Base-by-base conservation (phyloP, 1,140 invertebrate species). In the Macrobrachium nipponense region DNA sequence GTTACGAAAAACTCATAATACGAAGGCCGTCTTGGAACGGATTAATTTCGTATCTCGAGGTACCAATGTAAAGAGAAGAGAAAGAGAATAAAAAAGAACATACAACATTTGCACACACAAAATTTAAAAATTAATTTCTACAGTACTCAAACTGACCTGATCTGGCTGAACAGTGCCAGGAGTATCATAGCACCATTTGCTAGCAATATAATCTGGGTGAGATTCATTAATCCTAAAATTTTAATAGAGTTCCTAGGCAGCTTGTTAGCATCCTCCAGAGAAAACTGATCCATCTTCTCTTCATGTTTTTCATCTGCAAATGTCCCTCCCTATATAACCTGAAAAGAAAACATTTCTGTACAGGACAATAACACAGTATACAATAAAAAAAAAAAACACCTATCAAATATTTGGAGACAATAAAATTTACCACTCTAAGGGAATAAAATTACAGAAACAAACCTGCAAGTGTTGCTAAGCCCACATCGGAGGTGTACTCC, bases 151-250 rank as follows among this genome's bases (percentile, higher is more conserved):
- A 59, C 73, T 66, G 17, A 87, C 94, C 91, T 98, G 97, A 90
- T 97, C 95, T 0, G 94, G 93, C 89, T 96, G 96, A 36, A 98
- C 93, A 5, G 96, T 95, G 18, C 98, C 98, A 0, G 98, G 98
- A 1, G 98, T 98, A 90, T 99, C 98, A 90, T 95, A 98, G 87
- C 96, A 96, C 97, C 97, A 99, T 90, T 94, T 94, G 81, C 95
- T 94, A 7, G 92, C 86, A n/a, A 89, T 91, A 90, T 94, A 97
- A 2, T 93, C 90, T 23, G 91, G 88, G 81, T 93, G 90, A 18
- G 93, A 93, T 70, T 95, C 94, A 90, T 96, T 92, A 0, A 96
- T 84, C 88, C 88, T 89, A 87, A 91, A 44, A 90, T 72, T 72
- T 79, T 72, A 20, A 72, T 91, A 23, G 83, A 70, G 85, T 64